Evolutionary conservation across 35 echinoderm and acorn worm genomes (phyloP).

Genomic region (Apostichopus japonicus): DNA sequence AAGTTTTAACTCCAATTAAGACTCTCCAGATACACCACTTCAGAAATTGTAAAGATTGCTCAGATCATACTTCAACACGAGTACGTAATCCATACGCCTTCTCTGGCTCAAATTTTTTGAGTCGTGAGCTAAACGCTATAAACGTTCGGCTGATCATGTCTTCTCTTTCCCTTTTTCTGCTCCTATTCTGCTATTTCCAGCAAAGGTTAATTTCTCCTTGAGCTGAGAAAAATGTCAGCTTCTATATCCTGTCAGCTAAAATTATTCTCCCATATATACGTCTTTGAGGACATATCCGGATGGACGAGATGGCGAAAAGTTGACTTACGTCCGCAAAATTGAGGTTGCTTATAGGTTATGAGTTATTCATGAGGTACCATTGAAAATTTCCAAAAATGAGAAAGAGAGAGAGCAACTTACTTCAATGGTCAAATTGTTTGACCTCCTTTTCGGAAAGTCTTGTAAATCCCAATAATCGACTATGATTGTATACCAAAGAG

Average conservation of each 20-base stretch:
- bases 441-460: too few relatives aligned
- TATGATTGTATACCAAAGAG: too few relatives aligned
- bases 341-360: too few relatives aligned
- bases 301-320: too few relatives aligned
- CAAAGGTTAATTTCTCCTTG: neutral
- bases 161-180: neutral
- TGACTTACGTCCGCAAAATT: too few relatives aligned
- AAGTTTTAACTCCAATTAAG: neutral
- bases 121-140: neutral
- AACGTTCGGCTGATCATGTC: neutral
- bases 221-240: neutral
- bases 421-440: too few relatives aligned
- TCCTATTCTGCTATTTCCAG: neutral
- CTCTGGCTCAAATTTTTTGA: neutral
- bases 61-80: neutral
- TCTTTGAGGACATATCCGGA: too few relatives aligned
- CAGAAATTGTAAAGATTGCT: neutral
- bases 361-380: too few relatives aligned
- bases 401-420: too few relatives aligned
- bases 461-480: too few relatives aligned
- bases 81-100: neutral
- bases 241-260: neutral
- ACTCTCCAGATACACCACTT: neutral
- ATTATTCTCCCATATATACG: too few relatives aligned
- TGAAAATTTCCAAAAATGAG: too few relatives aligned